phyloP scores from a whole-genome alignment of 2,888 invertebrate species.

The Zootermopsis nevadensis region DNA sequence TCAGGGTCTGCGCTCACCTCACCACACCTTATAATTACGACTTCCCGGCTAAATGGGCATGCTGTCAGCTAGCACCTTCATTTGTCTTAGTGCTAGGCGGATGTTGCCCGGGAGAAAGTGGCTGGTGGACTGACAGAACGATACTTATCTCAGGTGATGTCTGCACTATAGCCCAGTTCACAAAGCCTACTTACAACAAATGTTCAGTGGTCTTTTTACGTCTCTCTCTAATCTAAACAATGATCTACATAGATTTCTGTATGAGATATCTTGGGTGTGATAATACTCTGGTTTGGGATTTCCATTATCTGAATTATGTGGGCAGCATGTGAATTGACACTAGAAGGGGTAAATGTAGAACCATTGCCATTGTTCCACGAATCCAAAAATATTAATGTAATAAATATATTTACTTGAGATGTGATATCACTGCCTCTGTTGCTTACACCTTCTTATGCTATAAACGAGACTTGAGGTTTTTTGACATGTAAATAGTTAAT shows the following conservation, averaged over 20 bases:
- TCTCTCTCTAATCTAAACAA: too few species aligned
- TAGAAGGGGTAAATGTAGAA: background rate
- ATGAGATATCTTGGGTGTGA: background rate
- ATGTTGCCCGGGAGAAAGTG: constrained; percentile 37
- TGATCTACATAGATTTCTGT: background rate
- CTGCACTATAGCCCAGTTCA: background rate
- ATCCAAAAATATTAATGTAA: background rate
- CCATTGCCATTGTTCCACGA: background rate
- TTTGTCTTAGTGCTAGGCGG: constrained; percentile 61
- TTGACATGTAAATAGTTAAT: too few species aligned
- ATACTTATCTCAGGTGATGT: constrained; percentile 22
- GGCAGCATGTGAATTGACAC: too few species aligned
- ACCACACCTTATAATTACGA: constrained; percentile 67
- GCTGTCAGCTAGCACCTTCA: constrained; percentile 66
- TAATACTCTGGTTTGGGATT: background rate
- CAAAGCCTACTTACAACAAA: background rate
- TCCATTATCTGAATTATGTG: too few species aligned
- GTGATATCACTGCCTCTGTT: too few species aligned
- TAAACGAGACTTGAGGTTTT: too few species aligned
- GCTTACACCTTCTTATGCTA: too few species aligned
- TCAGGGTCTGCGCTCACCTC: background rate
- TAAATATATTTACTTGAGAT: background rate
- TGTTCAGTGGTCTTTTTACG: too few species aligned
- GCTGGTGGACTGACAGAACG: background rate
- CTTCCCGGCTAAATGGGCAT: constrained; percentile 66